Base-by-base conservation (phyloP, 2,888 invertebrate species). In the Leptopilina myrica region DNA sequence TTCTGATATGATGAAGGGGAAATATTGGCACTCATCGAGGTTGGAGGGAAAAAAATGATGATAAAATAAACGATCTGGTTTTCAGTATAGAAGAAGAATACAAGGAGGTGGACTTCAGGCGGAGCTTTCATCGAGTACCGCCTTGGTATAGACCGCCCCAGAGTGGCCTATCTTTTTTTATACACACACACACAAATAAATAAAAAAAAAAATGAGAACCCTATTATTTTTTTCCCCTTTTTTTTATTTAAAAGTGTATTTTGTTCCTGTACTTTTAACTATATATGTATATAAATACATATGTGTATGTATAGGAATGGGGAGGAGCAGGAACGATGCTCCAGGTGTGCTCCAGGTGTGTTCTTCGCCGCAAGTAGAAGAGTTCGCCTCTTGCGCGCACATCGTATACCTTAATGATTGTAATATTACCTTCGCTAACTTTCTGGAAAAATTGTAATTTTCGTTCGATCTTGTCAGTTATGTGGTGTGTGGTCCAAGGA, bases 71-170 rank as follows among this genome's bases (percentile, higher is more conserved):
- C 81, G 83, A 83, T 77, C 76, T 80, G 69, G 79, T 62, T 81
- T 79, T 67, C 33, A 33, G 33, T 79, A 69, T 78, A 80, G 78
- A 76, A 65, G 69, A 79, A 79, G 83, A 82, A 83, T 77, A 79
- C 80, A 78, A 76, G 82, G 83, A 81, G 83, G 83, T 82, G 82
- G 83, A 80, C 81, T 80, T 79, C 78, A 89, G 90, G 90, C 90
- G 90, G 90, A 89, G 90, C 89, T 88, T 89, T 90, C 85, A 84
- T 83, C 85, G 87, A 87, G 88, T 87, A 88, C 88, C 90, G 89
- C 89, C 90, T 88, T 79, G 81, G 88, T 85, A 46, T 46, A 86
- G 87, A 89, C 88, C 89, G 88, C 89, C 90, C 89, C 87, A 86
- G 85, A 82, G 82, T 82, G 78, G 78, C 80, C 82, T 80, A 82